Conservation (phyloP, 92 coral and sea anemone species). For the Heliopora coerulea region DNA sequence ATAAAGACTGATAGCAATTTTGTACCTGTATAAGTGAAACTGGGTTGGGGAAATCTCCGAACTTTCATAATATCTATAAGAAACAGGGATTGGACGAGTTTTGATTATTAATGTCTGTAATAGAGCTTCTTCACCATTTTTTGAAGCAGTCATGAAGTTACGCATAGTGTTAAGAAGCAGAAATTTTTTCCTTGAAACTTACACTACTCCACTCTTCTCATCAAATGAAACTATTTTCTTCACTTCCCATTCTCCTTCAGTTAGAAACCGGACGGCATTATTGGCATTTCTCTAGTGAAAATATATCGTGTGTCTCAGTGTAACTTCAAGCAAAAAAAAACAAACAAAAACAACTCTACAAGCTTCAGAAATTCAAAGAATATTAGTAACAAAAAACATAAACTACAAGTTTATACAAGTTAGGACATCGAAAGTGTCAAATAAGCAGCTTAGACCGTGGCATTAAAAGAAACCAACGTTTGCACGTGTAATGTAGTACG, state of each 20-base stretch:
- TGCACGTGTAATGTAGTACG: too few relatives aligned
- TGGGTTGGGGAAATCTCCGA: slow-evolving; percentile 64
- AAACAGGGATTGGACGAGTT: background rate
- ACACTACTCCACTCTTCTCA: slow-evolving; percentile 63
- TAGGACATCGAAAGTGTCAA: too few relatives aligned
- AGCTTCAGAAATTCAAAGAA: too few relatives aligned
- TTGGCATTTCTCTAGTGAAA: slow-evolving; percentile 45
- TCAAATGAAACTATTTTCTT: slow-evolving; percentile 64
- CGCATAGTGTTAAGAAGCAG: too few relatives aligned
- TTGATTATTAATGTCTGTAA: background rate
- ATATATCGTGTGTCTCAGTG: background rate
- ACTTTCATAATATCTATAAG: slow-evolving; percentile 63
- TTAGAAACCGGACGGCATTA: slow-evolving; percentile 51
- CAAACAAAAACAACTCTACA: too few relatives aligned
- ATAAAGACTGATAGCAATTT: too few relatives aligned
- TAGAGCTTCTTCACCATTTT: too few relatives aligned
- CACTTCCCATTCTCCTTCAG: slow-evolving; percentile 88
- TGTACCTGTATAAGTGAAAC: slow-evolving; percentile 81
- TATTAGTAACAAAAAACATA: background rate
- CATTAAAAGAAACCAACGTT: too few relatives aligned
- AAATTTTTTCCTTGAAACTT: slow-evolving; percentile 33
- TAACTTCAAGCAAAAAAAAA: too few relatives aligned
- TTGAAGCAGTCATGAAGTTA: too few relatives aligned
- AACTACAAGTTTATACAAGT: too few relatives aligned
- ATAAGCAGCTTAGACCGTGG: too few relatives aligned